Evolutionary conservation across 2,113 vertebrate species (phyloP).

Genomic region (Lynx canadensis): DNA sequence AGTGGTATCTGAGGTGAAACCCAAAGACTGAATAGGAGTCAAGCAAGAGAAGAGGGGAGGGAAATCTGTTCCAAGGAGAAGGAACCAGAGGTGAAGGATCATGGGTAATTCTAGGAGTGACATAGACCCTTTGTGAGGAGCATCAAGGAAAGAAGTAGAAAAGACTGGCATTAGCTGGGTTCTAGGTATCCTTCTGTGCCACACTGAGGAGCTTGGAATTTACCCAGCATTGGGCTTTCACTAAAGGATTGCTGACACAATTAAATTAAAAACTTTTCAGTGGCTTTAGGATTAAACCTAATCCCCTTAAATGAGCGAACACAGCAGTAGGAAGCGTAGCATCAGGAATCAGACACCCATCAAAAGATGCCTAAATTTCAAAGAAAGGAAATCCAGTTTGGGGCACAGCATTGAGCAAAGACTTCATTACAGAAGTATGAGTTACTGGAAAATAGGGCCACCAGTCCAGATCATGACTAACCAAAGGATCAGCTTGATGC

Average conservation of each 20-base stretch:
- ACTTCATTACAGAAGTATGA: not conserved
- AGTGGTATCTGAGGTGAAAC: not conserved
- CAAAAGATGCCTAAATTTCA: not conserved
- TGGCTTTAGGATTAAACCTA: not conserved
- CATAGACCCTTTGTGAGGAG: not conserved
- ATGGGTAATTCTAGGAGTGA: not conserved
- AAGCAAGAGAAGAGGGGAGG: not conserved
- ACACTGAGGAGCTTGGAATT: not conserved
- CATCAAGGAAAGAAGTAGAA: not conserved
- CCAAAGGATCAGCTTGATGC: not conserved
- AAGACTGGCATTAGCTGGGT: fast-evolving
- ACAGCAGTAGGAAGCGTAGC: not conserved
- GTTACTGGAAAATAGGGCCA: not conserved
- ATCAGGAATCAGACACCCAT: not conserved
- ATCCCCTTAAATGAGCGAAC: not conserved
- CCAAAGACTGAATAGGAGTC: not conserved
- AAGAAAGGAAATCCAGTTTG: not conserved
- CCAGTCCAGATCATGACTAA: not conserved
- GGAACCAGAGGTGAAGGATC: not conserved
- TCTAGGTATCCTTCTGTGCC: not conserved
- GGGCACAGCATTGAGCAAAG: not conserved
- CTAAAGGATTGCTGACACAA: not conserved
- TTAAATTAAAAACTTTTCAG: not conserved
- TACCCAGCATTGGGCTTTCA: not conserved
- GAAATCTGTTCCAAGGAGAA: not conserved